Percentiles rank a stretch among this genome's conserved stretches.
Conservation (phyloP, 1,140 invertebrate genomes). For the Zaprionus davidi region DNA sequence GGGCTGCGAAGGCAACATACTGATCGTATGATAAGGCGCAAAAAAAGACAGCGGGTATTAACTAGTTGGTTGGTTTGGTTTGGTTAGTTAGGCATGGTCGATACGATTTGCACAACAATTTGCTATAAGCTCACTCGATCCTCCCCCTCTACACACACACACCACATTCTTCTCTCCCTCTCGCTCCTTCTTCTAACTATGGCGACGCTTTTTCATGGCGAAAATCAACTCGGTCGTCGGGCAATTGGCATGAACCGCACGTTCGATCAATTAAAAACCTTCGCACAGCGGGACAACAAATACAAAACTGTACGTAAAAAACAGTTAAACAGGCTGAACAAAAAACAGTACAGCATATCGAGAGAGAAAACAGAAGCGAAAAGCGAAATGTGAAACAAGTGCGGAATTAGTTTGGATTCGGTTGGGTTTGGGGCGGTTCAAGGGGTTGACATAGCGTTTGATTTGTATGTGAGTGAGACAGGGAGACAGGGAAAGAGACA, state of each 20-base stretch:
- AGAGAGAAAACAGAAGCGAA: conserved; percentile 1
- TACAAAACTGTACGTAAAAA: conserved; percentile 23
- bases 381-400: conserved; percentile 29
- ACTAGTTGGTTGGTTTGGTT: conserved; percentile 59
- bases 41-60: conserved; percentile 54
- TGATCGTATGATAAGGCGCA: conserved; percentile 71
- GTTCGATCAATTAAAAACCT: conserved; percentile 79
- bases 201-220: conserved; percentile 49
- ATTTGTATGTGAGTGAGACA: not conserved
- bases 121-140: conserved; percentile 2
- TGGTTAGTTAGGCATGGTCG: conserved; percentile 29
- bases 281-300: conserved; percentile 54
- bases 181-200: conserved; percentile 44
- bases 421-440: conserved; percentile 36
- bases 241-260: conserved; percentile 69
- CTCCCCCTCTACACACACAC: not conserved
- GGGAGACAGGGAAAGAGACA: too few relatives aligned
- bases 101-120: conserved; percentile 32
- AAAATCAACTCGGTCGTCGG: conserved; percentile 52
- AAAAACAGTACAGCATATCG: not conserved
- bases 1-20: conserved; percentile 57
- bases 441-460: conserved; percentile 17
- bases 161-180: not conserved
- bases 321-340: conserved; percentile 20
- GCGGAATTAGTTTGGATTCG: conserved; percentile 50